Base-by-base conservation (phyloP, 2,113 vertebrate genomes). In the Hippolais icterina region DNA sequence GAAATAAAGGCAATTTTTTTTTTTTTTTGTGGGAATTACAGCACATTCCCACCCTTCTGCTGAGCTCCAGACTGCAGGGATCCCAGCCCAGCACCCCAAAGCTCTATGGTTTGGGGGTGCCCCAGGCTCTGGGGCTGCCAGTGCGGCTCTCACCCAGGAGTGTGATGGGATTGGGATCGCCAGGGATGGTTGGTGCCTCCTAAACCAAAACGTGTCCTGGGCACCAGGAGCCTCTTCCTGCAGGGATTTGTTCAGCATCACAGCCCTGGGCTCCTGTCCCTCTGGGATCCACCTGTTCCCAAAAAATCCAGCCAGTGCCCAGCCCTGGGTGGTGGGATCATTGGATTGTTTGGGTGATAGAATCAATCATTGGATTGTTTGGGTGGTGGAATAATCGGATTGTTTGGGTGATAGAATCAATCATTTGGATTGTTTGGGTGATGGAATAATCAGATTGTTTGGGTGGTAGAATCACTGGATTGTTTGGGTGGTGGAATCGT, bases 151-250 rank as follows among this genome's bases (percentile, higher is more conserved):
- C 31, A 7, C 27, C 0, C 11, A 27, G 46, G 4, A 14, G 4
- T 6, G 41, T 1, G 7, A 11, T 5, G 37, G 79, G 35, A 16
- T 11, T 9, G 69, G 41, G 59, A 8, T 54, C 6, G 46, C 46
- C 39, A 7, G 35, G 24, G 69, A 12, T 7, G 8, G 47, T 41
- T 54, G 17, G 20, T 17, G 10, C 7, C 84, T 28, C 5, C 29
- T 3, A 15, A 37, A 37, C 72, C 39, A 16, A 21, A 57, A 42
- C 0, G 15, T 0, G 9, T 3, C 59, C 4, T 0, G 1, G 25
- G 44, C 41, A 17, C 0, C 2, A 22, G 6, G 64, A 74, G 83
- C 64, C 47, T 19, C 75, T 25, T 49, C 37, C 3, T 0, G 2
- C 42, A 33, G 68, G 83, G 89, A 2, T 60, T 53, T 64, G 37